Evolutionary conservation across 2,113 vertebrate genomes (phyloP), one percentile per base, ranked within the genome.

Genomic region (Poecilia latipinna): DNA sequence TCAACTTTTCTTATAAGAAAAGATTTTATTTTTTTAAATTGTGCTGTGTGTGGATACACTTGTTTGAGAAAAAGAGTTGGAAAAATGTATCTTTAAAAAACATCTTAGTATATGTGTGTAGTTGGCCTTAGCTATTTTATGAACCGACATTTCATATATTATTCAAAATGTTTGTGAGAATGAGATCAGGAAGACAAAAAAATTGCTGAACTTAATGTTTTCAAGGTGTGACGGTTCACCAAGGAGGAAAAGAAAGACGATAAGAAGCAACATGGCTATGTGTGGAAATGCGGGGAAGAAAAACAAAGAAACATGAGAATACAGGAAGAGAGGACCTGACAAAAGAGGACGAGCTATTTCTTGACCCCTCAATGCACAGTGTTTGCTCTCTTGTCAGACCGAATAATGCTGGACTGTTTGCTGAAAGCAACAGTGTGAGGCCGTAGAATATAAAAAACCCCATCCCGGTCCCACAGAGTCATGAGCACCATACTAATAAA

Each of bases 331-430:
- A 57, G 31, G 74, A 69, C 37, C 75, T 68, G 67, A 90, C 83
- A 89, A 85, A 90, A 51, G 77, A 70, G 63, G 73, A 8, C 29
- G 29, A 61, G 75, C 83, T 87, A 87, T 94, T 92, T 84, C 87
- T 83, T 93, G 89, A 94, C 92, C 91, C 76, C 78, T 91, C 82
- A 93, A 92, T 89, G 85, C 78, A 39, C 73, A 75, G 84, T 92
- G 89, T 94, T 95, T 93, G 92, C 90, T 89, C 88, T 90, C 91
- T 93, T 91, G 92, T 93, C 92, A 90, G 87, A 85, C 74, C 48
- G 82, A 90, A 94, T 93, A 94, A 95, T 93, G 90, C 88, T 72
- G 77, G 85, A 85, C 89, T 94, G 93, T 93, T 94, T 93, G 90
- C 92, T 89, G 91, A 94, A 94, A 88, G 88, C 88, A 83, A 84